phyloP scores from a whole-genome alignment of 2,797 vertebrate species.

The Myotis planiceps region DNA sequence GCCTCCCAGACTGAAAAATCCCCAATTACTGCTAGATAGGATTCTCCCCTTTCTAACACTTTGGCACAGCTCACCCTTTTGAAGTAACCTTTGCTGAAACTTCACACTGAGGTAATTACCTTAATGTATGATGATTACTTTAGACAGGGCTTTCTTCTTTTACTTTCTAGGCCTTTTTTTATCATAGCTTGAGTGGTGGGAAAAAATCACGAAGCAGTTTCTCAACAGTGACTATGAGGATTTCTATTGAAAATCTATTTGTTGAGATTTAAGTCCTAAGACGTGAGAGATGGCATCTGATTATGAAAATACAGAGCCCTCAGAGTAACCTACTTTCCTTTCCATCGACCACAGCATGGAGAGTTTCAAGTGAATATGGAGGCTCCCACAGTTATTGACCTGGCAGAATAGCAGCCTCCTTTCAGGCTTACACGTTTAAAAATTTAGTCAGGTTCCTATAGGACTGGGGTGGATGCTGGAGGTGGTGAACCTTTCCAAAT shows the following conservation, averaged over 20 bases:
- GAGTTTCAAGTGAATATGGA: not conserved
- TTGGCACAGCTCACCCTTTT: not conserved
- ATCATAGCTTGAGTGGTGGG: not conserved
- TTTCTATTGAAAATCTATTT: conserved; percentile 22
- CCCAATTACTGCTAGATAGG: not conserved
- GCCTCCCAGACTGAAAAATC: not conserved
- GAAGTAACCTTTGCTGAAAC: conserved; percentile 38
- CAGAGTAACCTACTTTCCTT: not conserved
- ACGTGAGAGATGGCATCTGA: not conserved
- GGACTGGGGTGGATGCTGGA: not conserved
- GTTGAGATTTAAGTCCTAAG: not conserved
- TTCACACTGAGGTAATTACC: conserved; percentile 16
- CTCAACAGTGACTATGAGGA: not conserved
- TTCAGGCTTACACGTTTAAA: not conserved
- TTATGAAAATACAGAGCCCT: not conserved
- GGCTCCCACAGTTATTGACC: not conserved
- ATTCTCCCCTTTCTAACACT: not conserved
- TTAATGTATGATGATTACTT: conserved; percentile 16
- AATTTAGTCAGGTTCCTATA: not conserved
- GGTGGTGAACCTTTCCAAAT: not conserved
- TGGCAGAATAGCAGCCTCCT: not conserved
- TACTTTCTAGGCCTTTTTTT: conserved; percentile 18
- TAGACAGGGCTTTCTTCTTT: not conserved
- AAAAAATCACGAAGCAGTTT: not conserved
- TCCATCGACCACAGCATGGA: not conserved